Conservation (phyloP, 2,113 vertebrate genomes). For the Macrotus californicus region DNA sequence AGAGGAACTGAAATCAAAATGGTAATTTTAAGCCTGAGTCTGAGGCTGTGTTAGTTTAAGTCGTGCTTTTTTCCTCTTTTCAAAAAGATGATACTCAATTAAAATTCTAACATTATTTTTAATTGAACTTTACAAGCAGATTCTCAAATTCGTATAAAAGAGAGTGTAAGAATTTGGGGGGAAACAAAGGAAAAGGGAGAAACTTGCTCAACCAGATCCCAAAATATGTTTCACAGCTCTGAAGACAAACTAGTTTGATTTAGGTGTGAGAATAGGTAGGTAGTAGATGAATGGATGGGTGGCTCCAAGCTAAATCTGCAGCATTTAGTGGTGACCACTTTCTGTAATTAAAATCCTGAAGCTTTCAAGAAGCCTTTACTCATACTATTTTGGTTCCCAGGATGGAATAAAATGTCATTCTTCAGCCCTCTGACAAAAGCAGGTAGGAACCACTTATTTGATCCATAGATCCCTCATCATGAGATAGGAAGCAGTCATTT, state of each 20-base stretch:
- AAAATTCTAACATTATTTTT: background rate
- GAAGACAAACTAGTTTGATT: slow-evolving; percentile 23
- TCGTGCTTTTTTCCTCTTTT: background rate
- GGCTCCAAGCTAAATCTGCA: background rate
- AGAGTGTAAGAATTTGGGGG: background rate
- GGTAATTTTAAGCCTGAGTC: background rate
- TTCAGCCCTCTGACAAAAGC: background rate
- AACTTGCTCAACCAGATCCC: background rate
- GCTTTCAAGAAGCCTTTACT: background rate
- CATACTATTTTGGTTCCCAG: background rate
- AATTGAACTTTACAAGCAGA: background rate
- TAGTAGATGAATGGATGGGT: background rate
- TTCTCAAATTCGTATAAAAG: slow-evolving; percentile 4
- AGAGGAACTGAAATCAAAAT: background rate
- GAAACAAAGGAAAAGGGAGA: background rate
- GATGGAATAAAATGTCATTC: background rate
- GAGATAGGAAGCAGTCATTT: background rate
- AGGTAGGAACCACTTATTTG: background rate
- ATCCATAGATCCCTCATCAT: background rate
- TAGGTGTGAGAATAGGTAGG: background rate
- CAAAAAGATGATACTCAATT: background rate
- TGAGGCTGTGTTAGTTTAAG: background rate
- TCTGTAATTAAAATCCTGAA: background rate
- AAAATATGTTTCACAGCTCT: background rate
- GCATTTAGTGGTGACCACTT: background rate